Evolutionary conservation across 1,140 invertebrate genomes (phyloP).

Genomic region (Solen grandis): DNA sequence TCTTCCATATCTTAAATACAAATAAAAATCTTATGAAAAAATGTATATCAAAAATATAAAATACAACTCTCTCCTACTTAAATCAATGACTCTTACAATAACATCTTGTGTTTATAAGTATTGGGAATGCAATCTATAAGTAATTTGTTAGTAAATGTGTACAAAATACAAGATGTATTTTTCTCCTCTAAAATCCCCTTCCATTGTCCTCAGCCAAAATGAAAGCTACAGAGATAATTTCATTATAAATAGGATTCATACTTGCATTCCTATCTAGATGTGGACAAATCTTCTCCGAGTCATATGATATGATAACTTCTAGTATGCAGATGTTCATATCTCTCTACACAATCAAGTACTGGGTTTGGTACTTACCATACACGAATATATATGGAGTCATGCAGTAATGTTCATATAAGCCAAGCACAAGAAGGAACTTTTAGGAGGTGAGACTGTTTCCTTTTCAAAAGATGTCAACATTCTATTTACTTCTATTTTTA

Average conservation of each 20-base stretch:
- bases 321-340: too few relatives aligned
- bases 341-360: too few relatives aligned
- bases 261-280: too few relatives aligned
- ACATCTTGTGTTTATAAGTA: background rate
- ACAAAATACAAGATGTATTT: background rate
- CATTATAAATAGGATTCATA: too few relatives aligned
- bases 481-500: too few relatives aligned
- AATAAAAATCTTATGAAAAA: background rate
- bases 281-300: too few relatives aligned
- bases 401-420: background rate
- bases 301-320: too few relatives aligned
- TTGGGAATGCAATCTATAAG: background rate
- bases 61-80: background rate
- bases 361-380: too few relatives aligned
- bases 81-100: background rate
- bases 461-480: background rate
- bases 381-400: too few relatives aligned
- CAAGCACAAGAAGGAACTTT: background rate
- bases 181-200: too few relatives aligned
- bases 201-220: too few relatives aligned
- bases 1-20: conserved; percentile 10
- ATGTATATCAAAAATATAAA: background rate
- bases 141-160: background rate
- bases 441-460: background rate
- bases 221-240: too few relatives aligned